phyloP scores from a whole-genome alignment of 1,140 invertebrate species.

The Sipha flava region DNA sequence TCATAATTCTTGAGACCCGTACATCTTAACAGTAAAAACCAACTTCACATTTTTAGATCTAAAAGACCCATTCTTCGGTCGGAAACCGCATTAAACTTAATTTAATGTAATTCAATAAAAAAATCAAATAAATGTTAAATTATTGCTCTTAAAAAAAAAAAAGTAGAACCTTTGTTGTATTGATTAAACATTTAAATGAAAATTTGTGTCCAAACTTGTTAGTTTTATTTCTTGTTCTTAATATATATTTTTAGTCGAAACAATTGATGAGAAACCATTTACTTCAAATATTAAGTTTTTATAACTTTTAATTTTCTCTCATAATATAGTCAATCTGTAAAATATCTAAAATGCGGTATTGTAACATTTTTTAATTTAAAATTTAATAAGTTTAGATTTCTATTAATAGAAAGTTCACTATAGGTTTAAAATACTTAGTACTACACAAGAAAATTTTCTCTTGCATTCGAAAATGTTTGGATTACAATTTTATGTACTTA shows the following conservation, averaged over 20 bases:
- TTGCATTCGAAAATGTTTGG: too few species aligned
- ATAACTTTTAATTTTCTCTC: background rate
- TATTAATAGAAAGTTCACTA: too few species aligned
- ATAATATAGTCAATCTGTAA: background rate
- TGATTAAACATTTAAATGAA: background rate
- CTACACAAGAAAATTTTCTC: too few species aligned
- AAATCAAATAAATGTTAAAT: background rate
- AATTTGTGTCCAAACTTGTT: background rate
- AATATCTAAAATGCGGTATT: too few species aligned
- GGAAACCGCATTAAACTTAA: background rate
- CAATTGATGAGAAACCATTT: background rate
- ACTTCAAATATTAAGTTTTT: background rate
- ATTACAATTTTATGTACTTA: too few species aligned
- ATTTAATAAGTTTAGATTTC: too few species aligned
- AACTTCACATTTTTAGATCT: too few species aligned
- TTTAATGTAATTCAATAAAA: background rate
- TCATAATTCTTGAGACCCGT: too few species aligned
- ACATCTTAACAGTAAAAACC: background rate
- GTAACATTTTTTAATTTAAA: too few species aligned
- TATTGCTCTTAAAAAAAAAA: background rate
- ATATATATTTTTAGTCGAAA: background rate
- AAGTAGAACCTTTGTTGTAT: background rate
- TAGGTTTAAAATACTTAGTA: too few species aligned
- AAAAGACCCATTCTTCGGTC: too few species aligned
- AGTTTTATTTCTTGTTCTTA: background rate